Evolutionary conservation across 2,888 invertebrate genomes (phyloP), one percentile per base, ranked within the genome.

Genomic region (Liopterus haemorrhoidalis): DNA sequence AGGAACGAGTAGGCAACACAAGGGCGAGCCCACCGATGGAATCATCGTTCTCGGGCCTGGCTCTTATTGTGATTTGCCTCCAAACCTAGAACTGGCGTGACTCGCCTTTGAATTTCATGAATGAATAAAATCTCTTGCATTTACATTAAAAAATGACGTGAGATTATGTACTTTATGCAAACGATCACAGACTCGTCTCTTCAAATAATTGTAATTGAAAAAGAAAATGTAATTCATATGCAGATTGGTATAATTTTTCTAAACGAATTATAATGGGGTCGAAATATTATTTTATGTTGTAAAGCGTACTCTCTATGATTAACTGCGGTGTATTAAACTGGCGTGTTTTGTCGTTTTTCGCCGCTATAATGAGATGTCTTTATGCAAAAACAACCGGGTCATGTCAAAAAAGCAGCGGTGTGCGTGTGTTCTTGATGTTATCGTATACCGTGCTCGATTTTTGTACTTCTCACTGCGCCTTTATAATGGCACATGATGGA

Each of bases 21-120:
- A 22, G 22, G 8, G 6, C 22, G 5, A 22, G 8, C 5, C 22
- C 6, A 8, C 8, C 5, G 6, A 22, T 5, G 8, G 8, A 8
- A 6, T 22, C 8, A 8, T 8, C 22, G 5, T 22, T 22, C 15
- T 14, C 22, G 36, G 22, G 19, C 33, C 12, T 9, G 16, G 19
- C 33, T 33, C 20, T 33, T 33, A 33, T 33, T 33, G 33, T 33
- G 19, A 33, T 33, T 20, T 33, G 16, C 20, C 16, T 16, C 33
- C n/a, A 12, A 20, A 20, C 33, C 20, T 33, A 35, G 27, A 36
- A 41, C 36, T 31, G 14, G 31, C 36, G 36, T 36, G 41, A 42
- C 41, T 25, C 42, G 42, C 42, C 33, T 42, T 42, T 42, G 42
- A 42, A 42, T 42, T 42, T 42, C 42, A 42, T 42, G 42, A 42